Evolutionary conservation across 2,797 vertebrate genomes (phyloP), one percentile per base, ranked within the genome.

Genomic region (Oophaga sylvatica): DNA sequence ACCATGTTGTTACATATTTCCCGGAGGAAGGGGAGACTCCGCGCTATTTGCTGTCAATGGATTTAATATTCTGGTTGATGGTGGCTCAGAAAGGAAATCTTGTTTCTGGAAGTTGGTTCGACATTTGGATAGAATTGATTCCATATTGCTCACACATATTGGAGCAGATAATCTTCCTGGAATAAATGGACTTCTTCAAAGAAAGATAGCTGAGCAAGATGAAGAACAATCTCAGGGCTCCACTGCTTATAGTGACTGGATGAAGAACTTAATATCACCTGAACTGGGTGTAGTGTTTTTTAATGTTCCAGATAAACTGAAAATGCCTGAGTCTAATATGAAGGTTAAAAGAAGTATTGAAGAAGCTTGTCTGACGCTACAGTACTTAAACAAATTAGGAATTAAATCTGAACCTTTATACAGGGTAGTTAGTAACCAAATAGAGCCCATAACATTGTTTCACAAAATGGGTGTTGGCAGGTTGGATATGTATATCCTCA

Each of bases 71-170:
- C 95, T 99, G 85, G 96, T 99, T 56, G 98, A 99, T 8, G 98
- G 98, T 26, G 98, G 98, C 82, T 99, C 98, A 0, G 98, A 99
- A 45, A 95, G 96, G 65, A 98, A 97, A 90, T 97, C 98, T 68
- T 99, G 98, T 92, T 99, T 99, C 93, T 99, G 98, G 98, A 99
- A 99, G 93, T 95, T 99, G 91, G 98, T 99, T 12, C 96, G 98
- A 81, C 98, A 99, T 91, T 92, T 99, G 91, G 98, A 99, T 91
- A 95, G 98, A 90, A 97, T 99, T 0, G 98, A 99, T 94, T 98
- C 98, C 0, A 96, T 99, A 87, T 95, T 99, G 82, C 95, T 99
- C 87, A 99, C 98, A 2, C 98, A 99, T 91, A 99, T 99, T 0
- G 98, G 98, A 57, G 98, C 98, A 1, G 98, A 99, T 94, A 99